Base-by-base conservation (phyloP, 2,888 invertebrate species). In the Caenorhabditis sp. region DNA sequence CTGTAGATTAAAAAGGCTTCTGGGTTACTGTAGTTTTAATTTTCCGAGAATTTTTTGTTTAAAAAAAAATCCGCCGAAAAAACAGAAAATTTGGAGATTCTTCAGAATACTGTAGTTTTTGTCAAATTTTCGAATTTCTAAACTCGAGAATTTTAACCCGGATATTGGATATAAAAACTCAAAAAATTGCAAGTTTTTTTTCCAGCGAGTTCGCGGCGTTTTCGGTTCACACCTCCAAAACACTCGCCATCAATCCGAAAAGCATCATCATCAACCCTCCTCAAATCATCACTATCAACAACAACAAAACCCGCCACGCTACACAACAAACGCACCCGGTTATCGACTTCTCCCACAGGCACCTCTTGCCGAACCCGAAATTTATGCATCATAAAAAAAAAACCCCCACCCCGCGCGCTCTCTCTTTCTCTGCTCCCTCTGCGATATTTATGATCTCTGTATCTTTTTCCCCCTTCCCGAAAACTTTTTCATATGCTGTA, bases 291-390 rank as follows among this genome's bases (percentile, higher is more conserved):
- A 43, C 14, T 17, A 17, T 43, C 14, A 10, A 17, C 43, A 43
- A 5, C 5, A 12, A 6, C 17, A 10, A 43, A 43, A 43, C 14
- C 43, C 43, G 14, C 85, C 84, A 0, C 58, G 84, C 31, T 86
- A 85, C 77, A 79, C 83, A 0, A 68, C 80, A 36, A 72, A 83
- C 21, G 83, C 86, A 23, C 86, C 86, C 8, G 88, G 87, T n/a
- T 88, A 88, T 69, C 78, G 83, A 49, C 78, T 87, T 1, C 81
- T 88, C 26, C 84, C 87, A 14, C 83, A 84, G 62, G 87, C 85
- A 21, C 85, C 85, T 0, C 77, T 85, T 10, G 84, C 84, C 58
- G 84, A 84, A 51, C 83, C 84, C 6, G 84, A 84, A 50, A 51
- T 51, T 19, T 61, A 50, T 19, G 26, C 61, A 14, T 17, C 19